A percentile compares a stretch with the other conserved stretches of the same genome.
phyloP scores from a whole-genome alignment of 2,888 invertebrate species.

The Anarsia innoxiella region DNA sequence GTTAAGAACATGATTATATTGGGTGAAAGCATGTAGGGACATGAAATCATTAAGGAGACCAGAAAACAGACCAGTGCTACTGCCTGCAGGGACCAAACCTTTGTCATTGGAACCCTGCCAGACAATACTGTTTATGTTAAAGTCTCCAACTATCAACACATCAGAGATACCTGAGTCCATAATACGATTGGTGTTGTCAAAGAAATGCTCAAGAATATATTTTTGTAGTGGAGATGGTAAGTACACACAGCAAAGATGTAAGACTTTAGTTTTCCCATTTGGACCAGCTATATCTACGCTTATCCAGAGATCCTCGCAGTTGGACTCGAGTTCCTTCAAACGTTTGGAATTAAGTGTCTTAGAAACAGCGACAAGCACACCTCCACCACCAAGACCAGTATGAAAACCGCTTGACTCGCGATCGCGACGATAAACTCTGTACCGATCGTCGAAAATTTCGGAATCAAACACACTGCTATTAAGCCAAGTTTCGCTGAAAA shows the following conservation, averaged over 20 bases:
- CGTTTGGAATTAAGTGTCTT: constrained; percentile 2
- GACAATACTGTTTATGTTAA: constrained; percentile 9
- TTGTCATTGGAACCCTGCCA: not conserved
- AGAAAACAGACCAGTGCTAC: not conserved
- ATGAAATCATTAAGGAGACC: constrained; percentile 12
- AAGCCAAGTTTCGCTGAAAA: constrained; percentile 12
- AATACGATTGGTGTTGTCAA: constrained; percentile 7
- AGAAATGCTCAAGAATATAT: constrained; percentile 10
- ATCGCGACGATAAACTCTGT: constrained; percentile 11
- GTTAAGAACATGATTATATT: constrained; percentile 9
- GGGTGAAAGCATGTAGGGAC: constrained; percentile 3
- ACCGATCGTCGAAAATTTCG: constrained; percentile 13
- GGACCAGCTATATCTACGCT: not conserved
- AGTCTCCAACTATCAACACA: constrained; percentile 6
- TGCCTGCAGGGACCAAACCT: not conserved
- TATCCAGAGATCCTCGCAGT: constrained; percentile 15
- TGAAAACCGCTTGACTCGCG: constrained; percentile 4
- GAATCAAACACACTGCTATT: constrained; percentile 3
- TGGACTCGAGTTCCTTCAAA: not conserved
- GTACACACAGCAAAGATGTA: constrained; percentile 9
- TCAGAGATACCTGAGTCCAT: constrained; percentile 1
- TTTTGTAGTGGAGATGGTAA: constrained; percentile 11
- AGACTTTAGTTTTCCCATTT: not conserved
- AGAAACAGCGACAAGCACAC: constrained; percentile 10
- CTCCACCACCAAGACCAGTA: constrained; percentile 6